phyloP scores from a whole-genome alignment of 2,888 invertebrate species.

The Perizoma affinitatum region DNA sequence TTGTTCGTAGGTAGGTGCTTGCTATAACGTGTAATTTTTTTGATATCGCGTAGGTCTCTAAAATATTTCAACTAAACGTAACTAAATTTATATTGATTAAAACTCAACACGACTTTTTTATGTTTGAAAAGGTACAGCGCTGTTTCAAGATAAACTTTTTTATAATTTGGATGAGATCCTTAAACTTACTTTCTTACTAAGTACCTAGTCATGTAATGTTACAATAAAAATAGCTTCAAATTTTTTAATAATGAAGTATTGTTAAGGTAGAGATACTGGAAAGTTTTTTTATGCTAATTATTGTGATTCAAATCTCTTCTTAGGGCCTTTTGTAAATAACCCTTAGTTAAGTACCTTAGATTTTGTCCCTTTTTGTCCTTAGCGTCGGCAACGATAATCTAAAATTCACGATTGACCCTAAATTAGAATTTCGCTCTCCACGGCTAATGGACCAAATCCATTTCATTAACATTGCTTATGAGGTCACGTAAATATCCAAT shows the following conservation, averaged over 20 bases:
- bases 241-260: too few relatives aligned
- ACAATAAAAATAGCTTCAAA: too few relatives aligned
- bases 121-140: too few relatives aligned
- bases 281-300: slow-evolving; percentile 15
- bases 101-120: too few relatives aligned
- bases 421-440: slow-evolving; percentile 30
- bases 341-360: slow-evolving; percentile 28
- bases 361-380: slow-evolving; percentile 22
- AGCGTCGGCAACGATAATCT: slow-evolving; percentile 22
- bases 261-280: not conserved
- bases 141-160: too few relatives aligned
- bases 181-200: too few relatives aligned
- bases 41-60: too few relatives aligned
- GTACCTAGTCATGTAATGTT: too few relatives aligned
- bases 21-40: too few relatives aligned
- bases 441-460: slow-evolving; percentile 30
- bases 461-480: slow-evolving; percentile 36
- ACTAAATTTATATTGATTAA: too few relatives aligned
- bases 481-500: slow-evolving; percentile 33
- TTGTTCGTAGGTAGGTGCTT: slow-evolving; percentile 10
- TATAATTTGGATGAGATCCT: too few relatives aligned
- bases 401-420: slow-evolving; percentile 28
- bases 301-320: slow-evolving; percentile 21
- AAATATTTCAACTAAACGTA: too few relatives aligned
- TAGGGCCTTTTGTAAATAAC: slow-evolving; percentile 21